Evolutionary conservation across 2,888 invertebrate genomes (phyloP).

Genomic region (Eupithecia exiguata): DNA sequence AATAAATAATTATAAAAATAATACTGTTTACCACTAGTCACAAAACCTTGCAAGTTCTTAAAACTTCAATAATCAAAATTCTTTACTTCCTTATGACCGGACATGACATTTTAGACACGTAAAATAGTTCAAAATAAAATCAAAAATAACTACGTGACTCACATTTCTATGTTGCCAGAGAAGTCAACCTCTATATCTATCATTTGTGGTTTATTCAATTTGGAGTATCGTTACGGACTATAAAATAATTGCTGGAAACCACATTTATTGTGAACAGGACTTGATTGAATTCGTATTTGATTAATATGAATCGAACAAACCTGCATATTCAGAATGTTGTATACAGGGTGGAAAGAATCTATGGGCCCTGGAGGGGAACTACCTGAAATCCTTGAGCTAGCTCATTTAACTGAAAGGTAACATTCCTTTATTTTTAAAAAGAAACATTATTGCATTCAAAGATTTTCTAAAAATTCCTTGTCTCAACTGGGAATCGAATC

Average conservation of each 20-base stretch:
- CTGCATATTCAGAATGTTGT: neutral
- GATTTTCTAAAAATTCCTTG: too few species aligned
- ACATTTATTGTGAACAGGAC: neutral
- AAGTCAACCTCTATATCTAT: neutral
- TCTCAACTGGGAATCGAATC: too few species aligned
- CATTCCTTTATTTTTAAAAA: too few species aligned
- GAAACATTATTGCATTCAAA: too few species aligned
- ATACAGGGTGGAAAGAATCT: too few species aligned
- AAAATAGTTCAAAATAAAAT: neutral
- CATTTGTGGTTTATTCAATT: neutral
- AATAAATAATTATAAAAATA: too few species aligned
- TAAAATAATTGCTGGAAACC: neutral
- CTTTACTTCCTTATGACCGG: neutral
- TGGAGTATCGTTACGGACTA: neutral
- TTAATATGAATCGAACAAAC: neutral
- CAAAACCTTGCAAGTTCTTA: too few species aligned
- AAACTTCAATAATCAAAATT: neutral
- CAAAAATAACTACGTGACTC: too few species aligned
- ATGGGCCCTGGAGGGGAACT: too few species aligned
- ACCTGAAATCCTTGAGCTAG: too few species aligned
- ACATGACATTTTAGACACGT: neutral
- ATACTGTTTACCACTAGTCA: too few species aligned
- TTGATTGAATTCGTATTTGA: neutral
- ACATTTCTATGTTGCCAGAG: neutral
- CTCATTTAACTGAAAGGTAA: too few species aligned